These are phyloP conservation scores for Ammodytes marinus DNA, from an alignment of 2,113 vertebrate genomes.

Conservation along the genomic window DNA sequence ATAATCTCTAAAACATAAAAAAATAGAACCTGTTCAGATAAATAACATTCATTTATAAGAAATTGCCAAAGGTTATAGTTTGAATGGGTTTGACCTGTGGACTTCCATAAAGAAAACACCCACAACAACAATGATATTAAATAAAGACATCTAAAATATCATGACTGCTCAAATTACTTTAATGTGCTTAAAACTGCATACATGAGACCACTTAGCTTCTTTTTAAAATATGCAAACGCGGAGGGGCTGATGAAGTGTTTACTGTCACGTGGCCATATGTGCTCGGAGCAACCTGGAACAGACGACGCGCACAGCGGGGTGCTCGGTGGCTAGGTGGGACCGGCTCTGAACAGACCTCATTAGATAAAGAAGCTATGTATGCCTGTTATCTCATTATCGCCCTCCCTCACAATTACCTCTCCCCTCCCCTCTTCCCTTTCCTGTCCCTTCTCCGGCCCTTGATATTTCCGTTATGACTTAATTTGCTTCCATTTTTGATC, in stretches of 20 bases:
- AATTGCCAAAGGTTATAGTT: neutral
- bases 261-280: constrained; percentile 53
- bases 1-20: neutral
- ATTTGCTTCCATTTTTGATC: constrained; percentile 50
- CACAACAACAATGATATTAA: no score
- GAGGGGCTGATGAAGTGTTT: constrained; percentile 45
- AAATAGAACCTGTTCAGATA: neutral
- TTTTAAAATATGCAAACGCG: constrained; percentile 50
- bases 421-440: constrained; percentile 39
- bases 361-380: constrained; percentile 57
- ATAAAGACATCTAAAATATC: neutral
- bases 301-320: constrained; percentile 48
- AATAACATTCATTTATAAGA: neutral
- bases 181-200: constrained; percentile 58
- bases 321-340: constrained; percentile 19
- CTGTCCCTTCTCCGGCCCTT: constrained; percentile 36
- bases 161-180: constrained; percentile 19
- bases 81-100: neutral
- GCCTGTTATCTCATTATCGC: constrained; percentile 57
- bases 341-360: constrained; percentile 55
- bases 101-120: neutral
- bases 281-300: constrained; percentile 49
- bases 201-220: constrained; percentile 57
- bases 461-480: constrained; percentile 62
- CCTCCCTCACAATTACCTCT: constrained; percentile 51